Percentiles rank a stretch among this genome's conserved stretches.
Conservation (phyloP, 1,140 invertebrate genomes). For the Batillaria attramentaria region DNA sequence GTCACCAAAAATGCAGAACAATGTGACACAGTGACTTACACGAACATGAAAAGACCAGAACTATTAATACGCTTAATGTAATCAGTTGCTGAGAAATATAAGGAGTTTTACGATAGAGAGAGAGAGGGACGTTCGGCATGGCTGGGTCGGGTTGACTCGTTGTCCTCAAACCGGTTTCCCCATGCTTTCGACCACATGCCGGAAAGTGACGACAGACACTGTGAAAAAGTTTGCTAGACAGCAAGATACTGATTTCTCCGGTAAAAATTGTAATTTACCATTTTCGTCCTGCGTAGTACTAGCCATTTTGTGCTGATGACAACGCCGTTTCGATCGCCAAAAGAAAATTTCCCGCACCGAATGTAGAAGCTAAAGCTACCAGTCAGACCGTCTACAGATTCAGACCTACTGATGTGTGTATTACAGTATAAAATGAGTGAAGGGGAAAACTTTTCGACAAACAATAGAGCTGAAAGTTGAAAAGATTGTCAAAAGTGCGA, state of each 20-base stretch:
- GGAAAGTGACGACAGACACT: too few relatives aligned
- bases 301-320: constrained; percentile 27
- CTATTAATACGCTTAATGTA: too few relatives aligned
- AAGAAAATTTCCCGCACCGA: constrained; percentile 5
- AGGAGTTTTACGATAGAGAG: neutral
- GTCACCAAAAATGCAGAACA: neutral
- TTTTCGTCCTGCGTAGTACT: constrained; percentile 27
- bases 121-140: too few relatives aligned
- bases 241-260: neutral
- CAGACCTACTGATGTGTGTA: too few relatives aligned
- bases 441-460: too few relatives aligned
- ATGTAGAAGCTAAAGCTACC: neutral
- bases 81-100: neutral
- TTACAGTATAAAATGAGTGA: too few relatives aligned
- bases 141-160: too few relatives aligned
- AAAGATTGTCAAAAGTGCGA: too few relatives aligned
- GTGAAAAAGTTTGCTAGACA: neutral
- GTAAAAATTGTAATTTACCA: constrained; percentile 2
- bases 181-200: neutral
- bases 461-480: too few relatives aligned
- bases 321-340: constrained; percentile 28
- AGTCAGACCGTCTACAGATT: too few relatives aligned
- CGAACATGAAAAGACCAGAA: too few relatives aligned
- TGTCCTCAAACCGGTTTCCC: too few relatives aligned
- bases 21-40: neutral